These are phyloP conservation scores for Montipora sp. DNA, from an alignment of 64 coral and sea anemone species.

Conservation along the genomic window DNA sequence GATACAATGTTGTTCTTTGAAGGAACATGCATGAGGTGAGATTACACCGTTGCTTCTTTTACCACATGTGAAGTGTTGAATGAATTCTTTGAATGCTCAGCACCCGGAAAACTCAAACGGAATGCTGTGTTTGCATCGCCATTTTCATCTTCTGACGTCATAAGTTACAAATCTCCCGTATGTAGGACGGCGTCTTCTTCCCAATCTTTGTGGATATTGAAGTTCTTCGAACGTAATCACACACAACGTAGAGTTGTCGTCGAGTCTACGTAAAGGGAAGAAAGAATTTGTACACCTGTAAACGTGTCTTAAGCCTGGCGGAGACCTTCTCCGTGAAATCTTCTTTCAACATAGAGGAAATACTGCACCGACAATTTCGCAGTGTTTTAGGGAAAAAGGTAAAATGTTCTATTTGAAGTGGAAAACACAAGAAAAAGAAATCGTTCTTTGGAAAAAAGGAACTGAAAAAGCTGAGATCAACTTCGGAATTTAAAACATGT, in stretches of 20 bases:
- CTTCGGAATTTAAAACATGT: too few species aligned
- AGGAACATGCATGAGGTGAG: not conserved
- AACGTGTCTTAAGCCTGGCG: too few species aligned
- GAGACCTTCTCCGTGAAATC: too few species aligned
- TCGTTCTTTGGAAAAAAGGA: too few species aligned
- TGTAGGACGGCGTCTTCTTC: not conserved
- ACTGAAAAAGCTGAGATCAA: too few species aligned
- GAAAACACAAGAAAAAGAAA: too few species aligned
- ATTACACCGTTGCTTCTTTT: not conserved
- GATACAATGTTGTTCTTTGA: not conserved
- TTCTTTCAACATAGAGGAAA: too few species aligned
- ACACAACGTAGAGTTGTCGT: not conserved
- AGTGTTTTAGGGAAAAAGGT: too few species aligned
- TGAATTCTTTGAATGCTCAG: not conserved
- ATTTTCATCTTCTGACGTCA: not conserved
- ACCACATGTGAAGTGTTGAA: not conserved
- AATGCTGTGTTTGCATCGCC: not conserved
- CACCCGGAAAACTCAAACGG: not conserved
- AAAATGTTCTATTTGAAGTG: too few species aligned
- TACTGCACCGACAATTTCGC: too few species aligned
- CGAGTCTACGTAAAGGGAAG: not conserved
- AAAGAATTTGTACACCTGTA: not conserved
- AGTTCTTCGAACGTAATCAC: constrained; percentile 11
- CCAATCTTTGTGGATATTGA: not conserved
- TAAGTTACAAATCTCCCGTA: constrained; percentile 13